A percentile compares a stretch with the other conserved stretches of the same genome.
These are phyloP conservation scores for Prionace glauca DNA, from an alignment of 2,797 vertebrate genomes.

Conservation along the genomic window DNA sequence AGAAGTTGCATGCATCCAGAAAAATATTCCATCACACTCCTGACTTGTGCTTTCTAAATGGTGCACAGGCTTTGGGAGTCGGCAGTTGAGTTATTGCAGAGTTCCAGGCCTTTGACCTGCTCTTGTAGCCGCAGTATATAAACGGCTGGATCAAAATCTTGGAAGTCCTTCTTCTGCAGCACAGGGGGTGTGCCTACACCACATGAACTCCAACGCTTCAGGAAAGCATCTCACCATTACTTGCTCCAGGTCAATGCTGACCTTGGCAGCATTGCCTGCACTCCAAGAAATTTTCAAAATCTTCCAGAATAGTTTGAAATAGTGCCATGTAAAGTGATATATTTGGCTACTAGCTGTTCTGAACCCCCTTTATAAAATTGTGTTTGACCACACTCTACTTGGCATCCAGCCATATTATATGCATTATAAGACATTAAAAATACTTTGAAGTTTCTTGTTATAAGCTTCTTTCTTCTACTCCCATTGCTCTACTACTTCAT, in stretches of 20 bases:
- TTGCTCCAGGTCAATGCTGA: not conserved
- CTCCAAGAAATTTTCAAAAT: not conserved
- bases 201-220: not conserved
- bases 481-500: not conserved
- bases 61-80: no score
- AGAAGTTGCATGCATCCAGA: no score
- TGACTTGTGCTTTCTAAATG: no score
- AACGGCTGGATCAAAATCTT: not conserved
- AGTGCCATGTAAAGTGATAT: not conserved
- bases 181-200: not conserved
- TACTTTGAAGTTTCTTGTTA: not conserved
- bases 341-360: not conserved
- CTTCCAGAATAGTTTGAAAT: not conserved
- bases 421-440: not conserved
- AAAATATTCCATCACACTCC: no score
- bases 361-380: not conserved
- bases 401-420: not conserved
- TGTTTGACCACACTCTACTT: not conserved
- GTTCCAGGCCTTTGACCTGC: no score
- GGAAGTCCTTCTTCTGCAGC: not conserved
- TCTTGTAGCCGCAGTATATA: no score
- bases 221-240: not conserved
- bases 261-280: not conserved
- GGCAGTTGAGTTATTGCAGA: no score
- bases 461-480: not conserved